A percentile compares a stretch with the other conserved stretches of the same genome.
These are phyloP conservation scores for Ridgeia piscesae DNA, from an alignment of 1,140 invertebrate genomes.

Conservation along the genomic window DNA sequence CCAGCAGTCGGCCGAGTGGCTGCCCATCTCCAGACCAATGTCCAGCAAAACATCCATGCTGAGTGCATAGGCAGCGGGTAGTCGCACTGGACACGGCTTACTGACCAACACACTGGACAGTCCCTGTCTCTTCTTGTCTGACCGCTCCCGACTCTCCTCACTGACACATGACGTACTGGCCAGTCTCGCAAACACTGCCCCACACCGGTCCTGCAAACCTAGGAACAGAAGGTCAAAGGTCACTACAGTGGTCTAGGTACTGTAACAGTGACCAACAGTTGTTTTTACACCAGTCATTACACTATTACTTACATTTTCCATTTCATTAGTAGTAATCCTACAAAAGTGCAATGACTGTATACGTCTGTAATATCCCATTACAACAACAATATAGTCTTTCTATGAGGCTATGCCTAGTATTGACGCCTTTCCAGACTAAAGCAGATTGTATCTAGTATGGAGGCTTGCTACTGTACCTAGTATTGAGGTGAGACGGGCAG, in stretches of 20 bases:
- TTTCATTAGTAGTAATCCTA: no score
- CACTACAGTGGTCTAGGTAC: background rate
- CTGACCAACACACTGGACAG: constrained; percentile 23
- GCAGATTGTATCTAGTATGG: constrained; percentile 63
- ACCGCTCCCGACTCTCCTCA: constrained; percentile 38
- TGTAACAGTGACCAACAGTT: no score
- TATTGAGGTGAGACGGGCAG: constrained; percentile 63
- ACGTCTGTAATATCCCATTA: no score
- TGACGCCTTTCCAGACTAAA: constrained; percentile 76
- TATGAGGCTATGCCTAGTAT: constrained; percentile 63
- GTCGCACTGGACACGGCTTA: constrained; percentile 47
- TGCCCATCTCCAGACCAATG: constrained; percentile 83
- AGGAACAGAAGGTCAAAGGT: background rate
- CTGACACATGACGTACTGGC: constrained; percentile 75
- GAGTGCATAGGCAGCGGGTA: constrained; percentile 79
- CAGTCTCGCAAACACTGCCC: constrained; percentile 76
- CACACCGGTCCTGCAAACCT: constrained; percentile 81
- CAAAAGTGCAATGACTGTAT: no score
- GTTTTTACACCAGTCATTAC: no score
- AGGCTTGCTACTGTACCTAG: constrained; percentile 63
- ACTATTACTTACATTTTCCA: no score
- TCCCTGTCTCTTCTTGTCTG: constrained; percentile 24
- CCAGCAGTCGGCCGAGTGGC: constrained; percentile 89
- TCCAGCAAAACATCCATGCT: constrained; percentile 84
- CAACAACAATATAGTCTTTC: background rate